Base-by-base conservation (phyloP, 92 coral and sea anemone genomes). In the Pocillopora meandrina region DNA sequence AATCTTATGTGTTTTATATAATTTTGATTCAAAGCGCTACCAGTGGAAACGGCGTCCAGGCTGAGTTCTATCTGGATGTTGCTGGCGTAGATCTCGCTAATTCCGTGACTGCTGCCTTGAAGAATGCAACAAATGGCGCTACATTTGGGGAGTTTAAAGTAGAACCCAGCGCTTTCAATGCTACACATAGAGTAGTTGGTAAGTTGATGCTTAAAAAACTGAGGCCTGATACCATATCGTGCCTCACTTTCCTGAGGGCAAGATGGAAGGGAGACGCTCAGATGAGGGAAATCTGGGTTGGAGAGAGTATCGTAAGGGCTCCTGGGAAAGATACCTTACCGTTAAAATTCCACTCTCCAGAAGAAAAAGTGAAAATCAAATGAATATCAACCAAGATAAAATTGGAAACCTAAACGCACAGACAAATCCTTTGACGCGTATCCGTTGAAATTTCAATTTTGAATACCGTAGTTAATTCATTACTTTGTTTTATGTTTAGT, bases 41-140 rank as follows among this genome's bases (percentile, higher is more conserved):
- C 18, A 5, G 18, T 18, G 65, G 2, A 2, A 13, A 7, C 0
- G 1, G 2, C 47, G 82, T 78, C 17, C 42, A 20, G 2, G 82
- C 72, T 42, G 20, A 26, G 15, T 78, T 78, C 19, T 78, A 78
- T 63, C 79, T 82, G 49, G 86, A 82, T 62, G 86, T 82, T 78
- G 0, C 34, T n/a, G 49, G 49, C 31, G 2, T 35, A 9, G 42
- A n/a, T 31, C 4, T 71, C 59, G 21, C 13, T 12, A 11, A 21
- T n/a, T 23, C 16, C 52, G 60, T 84, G 1, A 57, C 33, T 65
- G 15, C 17, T 19, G 57, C 21, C 1, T 20, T 84, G 64, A 52
- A 42, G 20, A 8, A 33, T 8, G 82, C 69, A 17, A 20, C 75
- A 6, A 57, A 2, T 11, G 69, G 60, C 26, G 19, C 13, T 31